phyloP scores from a whole-genome alignment of 1,140 invertebrate genomes.

The Cotesia vestalis region DNA sequence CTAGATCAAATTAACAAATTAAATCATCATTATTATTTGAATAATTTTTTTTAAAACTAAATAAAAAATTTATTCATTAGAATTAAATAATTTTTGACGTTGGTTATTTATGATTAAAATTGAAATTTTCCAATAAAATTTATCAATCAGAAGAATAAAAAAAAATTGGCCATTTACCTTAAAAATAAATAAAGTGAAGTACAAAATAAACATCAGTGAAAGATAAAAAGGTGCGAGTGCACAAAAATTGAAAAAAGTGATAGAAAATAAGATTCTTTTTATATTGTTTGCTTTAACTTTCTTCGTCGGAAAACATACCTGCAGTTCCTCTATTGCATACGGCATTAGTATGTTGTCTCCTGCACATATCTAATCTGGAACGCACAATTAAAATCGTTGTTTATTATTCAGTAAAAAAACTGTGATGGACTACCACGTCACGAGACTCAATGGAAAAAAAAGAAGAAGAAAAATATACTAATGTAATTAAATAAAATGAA shows the following conservation, averaged over 20 bases:
- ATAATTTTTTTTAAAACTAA: too few species aligned
- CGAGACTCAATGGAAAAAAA: constrained; percentile 43
- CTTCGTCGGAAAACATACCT: constrained; percentile 75
- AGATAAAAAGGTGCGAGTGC: constrained; percentile 8
- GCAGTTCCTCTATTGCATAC: constrained; percentile 96
- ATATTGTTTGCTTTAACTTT: constrained; percentile 17
- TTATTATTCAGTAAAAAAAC: constrained; percentile 52
- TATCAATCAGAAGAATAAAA: background rate
- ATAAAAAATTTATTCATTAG: too few species aligned
- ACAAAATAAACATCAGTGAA: constrained; percentile 2
- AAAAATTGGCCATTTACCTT: background rate
- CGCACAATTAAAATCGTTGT: constrained; percentile 62
- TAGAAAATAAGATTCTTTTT: constrained; percentile 28
- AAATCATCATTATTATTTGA: too few species aligned
- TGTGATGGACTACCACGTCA: constrained; percentile 47
- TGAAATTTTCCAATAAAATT: background rate
- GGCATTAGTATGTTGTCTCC: constrained; percentile 91
- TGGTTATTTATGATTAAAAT: too few species aligned
- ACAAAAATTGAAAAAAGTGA: constrained; percentile 11
- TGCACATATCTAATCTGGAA: constrained; percentile 98
- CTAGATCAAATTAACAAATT: too few species aligned
- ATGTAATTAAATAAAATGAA: too few species aligned
- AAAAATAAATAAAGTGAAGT: too few species aligned
- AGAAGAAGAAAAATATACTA: background rate
- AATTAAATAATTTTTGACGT: too few species aligned